Evolutionary conservation across 2,113 vertebrate species (phyloP), one percentile per base, ranked within the genome.

Genomic region (Semnornis frantzii): DNA sequence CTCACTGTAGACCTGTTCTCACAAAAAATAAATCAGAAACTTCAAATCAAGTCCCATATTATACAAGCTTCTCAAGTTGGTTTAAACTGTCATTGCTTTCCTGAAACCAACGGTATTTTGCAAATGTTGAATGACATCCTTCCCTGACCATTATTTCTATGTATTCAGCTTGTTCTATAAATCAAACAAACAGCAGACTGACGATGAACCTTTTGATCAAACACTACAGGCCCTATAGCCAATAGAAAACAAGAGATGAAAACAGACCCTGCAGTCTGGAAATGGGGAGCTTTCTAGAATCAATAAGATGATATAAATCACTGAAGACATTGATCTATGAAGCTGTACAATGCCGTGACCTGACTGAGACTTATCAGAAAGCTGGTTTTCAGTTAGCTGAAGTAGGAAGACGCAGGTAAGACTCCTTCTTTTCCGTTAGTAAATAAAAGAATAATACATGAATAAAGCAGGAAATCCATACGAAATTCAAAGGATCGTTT

Each of bases 321-420:
- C 89, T 64, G 13, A 31, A 63, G 87, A 93, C 87, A 80, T 8
- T 91, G 92, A 95, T 86, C 88, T 95, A 86, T 85, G 90, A 79
- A 94, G 89, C 81, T 83, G 55, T 27, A 87, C 66, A 59, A 79
- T 30, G 59, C 74, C 76, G 79, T 4, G 30, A 69, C 59, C 79
- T 91, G 69, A 86, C 48, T 69, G 64, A 91, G 75, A 93, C 89
- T 81, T 87, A 91, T 30, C 92, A 93, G 70, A 83, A 92, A 84
- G 73, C 74, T 82, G 48, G 59, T 34, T 79, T 95, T 65, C 65
- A 66, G 58, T 52, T 55, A 90, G 58, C 37, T 89, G 34, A 73
- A 72, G 48, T 15, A 83, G 72, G n/a, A 88, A 58, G 79, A 16
- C 65, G 11, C 14, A 59, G 30, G 28, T 20, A 85, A 63, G 39